Evolutionary conservation across 2,113 vertebrate species (phyloP).

Genomic region (Gracilinanus agilis): DNA sequence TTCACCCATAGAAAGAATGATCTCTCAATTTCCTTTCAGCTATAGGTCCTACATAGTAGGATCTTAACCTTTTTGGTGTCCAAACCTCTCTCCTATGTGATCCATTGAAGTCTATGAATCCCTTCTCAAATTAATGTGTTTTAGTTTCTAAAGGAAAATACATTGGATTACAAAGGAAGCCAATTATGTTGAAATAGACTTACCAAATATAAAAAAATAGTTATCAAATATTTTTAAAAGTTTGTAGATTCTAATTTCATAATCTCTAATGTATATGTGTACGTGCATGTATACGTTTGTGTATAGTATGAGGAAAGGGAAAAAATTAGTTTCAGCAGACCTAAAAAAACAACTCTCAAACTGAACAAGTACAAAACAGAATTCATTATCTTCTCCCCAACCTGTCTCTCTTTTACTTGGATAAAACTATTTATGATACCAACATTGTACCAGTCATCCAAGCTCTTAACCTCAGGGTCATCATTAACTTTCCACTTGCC

Average conservation of each 20-base stretch:
- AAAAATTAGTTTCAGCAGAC: neutral
- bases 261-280: neutral
- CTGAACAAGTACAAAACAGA: neutral
- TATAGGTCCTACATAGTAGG: neutral
- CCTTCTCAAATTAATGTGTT: neutral
- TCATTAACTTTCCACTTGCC: neutral
- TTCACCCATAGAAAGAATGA: neutral
- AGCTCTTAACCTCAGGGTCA: neutral
- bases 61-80: neutral
- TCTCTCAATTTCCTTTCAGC: neutral
- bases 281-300: neutral
- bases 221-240: no score
- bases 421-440: neutral
- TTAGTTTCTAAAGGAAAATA: neutral
- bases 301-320: neutral
- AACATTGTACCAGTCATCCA: neutral
- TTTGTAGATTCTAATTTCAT: neutral
- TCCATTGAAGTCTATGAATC: neutral
- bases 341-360: no score
- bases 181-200: neutral
- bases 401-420: neutral
- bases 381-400: neutral
- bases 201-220: neutral
- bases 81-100: neutral
- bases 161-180: neutral